These are phyloP conservation scores for Rhizoglyphus robini DNA, from an alignment of 1,140 invertebrate genomes.

Conservation along the genomic window DNA sequence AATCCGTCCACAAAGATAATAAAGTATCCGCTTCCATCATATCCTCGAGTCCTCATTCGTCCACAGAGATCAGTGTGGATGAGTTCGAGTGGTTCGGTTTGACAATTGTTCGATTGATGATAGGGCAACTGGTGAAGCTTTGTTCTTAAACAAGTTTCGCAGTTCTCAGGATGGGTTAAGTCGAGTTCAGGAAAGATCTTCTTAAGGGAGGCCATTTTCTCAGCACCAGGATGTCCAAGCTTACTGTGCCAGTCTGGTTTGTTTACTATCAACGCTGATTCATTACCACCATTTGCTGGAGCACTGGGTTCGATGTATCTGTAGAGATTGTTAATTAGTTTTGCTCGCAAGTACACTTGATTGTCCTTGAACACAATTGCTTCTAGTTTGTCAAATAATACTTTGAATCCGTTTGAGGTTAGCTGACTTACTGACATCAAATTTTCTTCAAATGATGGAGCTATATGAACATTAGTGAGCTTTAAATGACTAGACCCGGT, in stretches of 20 bases:
- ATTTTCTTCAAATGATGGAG: no score
- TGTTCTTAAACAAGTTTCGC: neutral
- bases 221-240: neutral
- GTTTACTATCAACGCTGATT: no score
- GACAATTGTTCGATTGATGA: neutral
- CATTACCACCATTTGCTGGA: no score
- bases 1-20: conserved; percentile 13
- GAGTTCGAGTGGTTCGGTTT: neutral
- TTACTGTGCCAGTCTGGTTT: neutral
- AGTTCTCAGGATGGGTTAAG: neutral
- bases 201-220: neutral
- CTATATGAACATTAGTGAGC: no score
- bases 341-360: no score
- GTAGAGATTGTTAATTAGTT: no score
- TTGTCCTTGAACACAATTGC: no score
- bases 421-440: no score
- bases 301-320: no score
- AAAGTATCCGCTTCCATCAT: conserved; percentile 14
- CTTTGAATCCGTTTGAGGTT: no score
- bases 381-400: no score
- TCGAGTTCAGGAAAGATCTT: neutral
- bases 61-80: conserved; percentile 12
- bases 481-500: no score
- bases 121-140: neutral
- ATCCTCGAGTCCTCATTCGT: neutral